Base-by-base conservation (phyloP, 2,888 invertebrate genomes). In the Ectobius pallidus region DNA sequence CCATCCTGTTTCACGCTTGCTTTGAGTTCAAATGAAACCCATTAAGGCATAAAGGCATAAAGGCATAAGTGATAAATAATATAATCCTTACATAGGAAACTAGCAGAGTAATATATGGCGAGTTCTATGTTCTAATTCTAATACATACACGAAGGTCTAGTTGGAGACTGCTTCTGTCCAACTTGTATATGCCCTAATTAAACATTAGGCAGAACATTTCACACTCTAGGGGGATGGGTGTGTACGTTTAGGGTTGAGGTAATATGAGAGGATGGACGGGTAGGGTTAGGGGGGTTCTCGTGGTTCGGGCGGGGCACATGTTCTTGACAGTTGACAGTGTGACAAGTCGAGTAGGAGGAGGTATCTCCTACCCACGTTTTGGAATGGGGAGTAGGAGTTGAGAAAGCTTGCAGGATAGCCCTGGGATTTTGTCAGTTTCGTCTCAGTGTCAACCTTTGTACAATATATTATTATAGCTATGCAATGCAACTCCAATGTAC, bases 251-350 rank as follows among this genome's bases (percentile, higher is more conserved):
- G 58, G 58, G 32, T 7, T 58, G 58, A 58, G 58, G 58, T 58
- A 32, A 27, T 58, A 52, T 1, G 52, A 22, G 52, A 46, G 7
- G 1, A 44, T 11, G 22, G n/a, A n/a, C 20, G 49, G n/a, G n/a
- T n/a, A n/a, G n/a, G n/a, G n/a, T n/a, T n/a, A 4, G 49, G 25
- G 58, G 30, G 27, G n/a, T 16, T 20, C 27, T 27, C 22, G 55
- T 25, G 55, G 55, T 55, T 58, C 58, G 16, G 58, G 58, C 58
- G 6, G 55, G 32, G 30, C 58, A 58, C 32, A 58, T 58, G 58
- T 30, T 58, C 58, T 58, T 58, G 58, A 58, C 58, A 58, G 30
- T 32, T 58, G 58, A 58, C 58, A 58, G 58, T 58, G 32, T 58
- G 58, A 58, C 58, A 58, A 58, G 30, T 20, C 16, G n/a, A 30